Conservation (phyloP, 2,888 invertebrate species). For the Allolobophora icterica region DNA sequence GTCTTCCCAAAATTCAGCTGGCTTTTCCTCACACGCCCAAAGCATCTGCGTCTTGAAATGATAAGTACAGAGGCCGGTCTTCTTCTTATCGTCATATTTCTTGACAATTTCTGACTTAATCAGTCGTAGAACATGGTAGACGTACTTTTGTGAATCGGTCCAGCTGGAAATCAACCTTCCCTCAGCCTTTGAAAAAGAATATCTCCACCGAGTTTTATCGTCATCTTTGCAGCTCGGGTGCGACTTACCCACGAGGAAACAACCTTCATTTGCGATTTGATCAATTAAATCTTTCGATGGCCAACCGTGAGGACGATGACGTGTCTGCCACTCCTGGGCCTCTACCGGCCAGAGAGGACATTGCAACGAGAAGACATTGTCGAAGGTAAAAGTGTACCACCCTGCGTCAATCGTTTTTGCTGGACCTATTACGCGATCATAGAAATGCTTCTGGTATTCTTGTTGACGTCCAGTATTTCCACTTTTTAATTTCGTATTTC, state of each 20-base stretch:
- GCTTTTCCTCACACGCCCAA: conserved; percentile 29
- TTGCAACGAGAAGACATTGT: neutral
- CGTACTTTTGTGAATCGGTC: neutral
- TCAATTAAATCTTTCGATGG: neutral
- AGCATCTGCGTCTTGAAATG: conserved; percentile 30
- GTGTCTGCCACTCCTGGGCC: conserved; percentile 19
- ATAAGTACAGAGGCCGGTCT: neutral
- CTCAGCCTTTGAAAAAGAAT: conserved; percentile 26
- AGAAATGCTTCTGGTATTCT: no score
- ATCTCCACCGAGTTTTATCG: conserved; percentile 1
- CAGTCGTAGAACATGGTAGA: neutral
- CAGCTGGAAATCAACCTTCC: neutral
- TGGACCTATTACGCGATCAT: no score
- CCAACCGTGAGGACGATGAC: no score
- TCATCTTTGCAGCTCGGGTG: neutral
- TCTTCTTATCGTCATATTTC: neutral
- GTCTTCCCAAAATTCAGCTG: conserved; percentile 1
- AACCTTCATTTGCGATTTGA: neutral
- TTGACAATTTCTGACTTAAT: neutral
- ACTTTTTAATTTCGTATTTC: no score
- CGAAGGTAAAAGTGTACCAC: neutral
- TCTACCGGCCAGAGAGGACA: conserved; percentile 26
- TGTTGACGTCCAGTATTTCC: no score
- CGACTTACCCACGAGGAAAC: neutral
- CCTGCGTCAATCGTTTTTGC: no score